Evolutionary conservation across 2,888 invertebrate genomes (phyloP).

Genomic region (Cataglyphis cursor): DNA sequence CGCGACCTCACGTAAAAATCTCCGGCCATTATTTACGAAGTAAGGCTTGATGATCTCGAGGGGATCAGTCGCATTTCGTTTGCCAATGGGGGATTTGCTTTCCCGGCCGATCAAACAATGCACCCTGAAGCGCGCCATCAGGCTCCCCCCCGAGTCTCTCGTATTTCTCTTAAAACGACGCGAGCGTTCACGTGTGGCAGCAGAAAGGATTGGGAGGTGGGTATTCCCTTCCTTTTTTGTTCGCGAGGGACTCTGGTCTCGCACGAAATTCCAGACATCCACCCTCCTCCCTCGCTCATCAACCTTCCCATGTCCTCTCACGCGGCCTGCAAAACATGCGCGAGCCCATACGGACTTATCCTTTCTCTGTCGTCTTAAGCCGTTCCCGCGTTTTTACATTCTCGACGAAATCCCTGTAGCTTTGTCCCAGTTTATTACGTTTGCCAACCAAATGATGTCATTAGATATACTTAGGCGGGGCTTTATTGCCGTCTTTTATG

Average conservation of each 20-base stretch:
- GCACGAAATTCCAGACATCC: constrained; percentile 67
- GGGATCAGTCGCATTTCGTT: constrained; percentile 50
- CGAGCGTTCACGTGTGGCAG: constrained; percentile 53
- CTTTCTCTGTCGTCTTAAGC: constrained; percentile 59
- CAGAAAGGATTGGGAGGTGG: constrained; percentile 56
- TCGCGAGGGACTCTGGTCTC: constrained; percentile 47
- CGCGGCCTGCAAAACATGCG: constrained; percentile 36
- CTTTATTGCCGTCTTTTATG: constrained; percentile 82
- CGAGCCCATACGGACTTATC: constrained; percentile 43
- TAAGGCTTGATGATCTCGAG: constrained; percentile 48
- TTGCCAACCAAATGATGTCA: constrained; percentile 82
- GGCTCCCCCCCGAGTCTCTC: neutral
- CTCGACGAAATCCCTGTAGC: constrained; percentile 79
- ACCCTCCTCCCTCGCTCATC: constrained; percentile 31
- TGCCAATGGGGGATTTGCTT: constrained; percentile 51
- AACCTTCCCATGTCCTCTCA: constrained; percentile 9
- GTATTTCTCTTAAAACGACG: constrained; percentile 59
- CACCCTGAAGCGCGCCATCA: constrained; percentile 41
- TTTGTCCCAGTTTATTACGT: constrained; percentile 80
- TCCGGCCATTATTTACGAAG: constrained; percentile 44
- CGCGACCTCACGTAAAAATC: constrained; percentile 42
- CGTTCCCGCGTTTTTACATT: constrained; percentile 75
- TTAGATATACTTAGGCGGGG: constrained; percentile 84
- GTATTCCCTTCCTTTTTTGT: constrained; percentile 54
- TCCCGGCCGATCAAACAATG: constrained; percentile 52